Evolutionary conservation across 2,888 invertebrate species (phyloP).

Genomic region (Acanthosepion esculentum): DNA sequence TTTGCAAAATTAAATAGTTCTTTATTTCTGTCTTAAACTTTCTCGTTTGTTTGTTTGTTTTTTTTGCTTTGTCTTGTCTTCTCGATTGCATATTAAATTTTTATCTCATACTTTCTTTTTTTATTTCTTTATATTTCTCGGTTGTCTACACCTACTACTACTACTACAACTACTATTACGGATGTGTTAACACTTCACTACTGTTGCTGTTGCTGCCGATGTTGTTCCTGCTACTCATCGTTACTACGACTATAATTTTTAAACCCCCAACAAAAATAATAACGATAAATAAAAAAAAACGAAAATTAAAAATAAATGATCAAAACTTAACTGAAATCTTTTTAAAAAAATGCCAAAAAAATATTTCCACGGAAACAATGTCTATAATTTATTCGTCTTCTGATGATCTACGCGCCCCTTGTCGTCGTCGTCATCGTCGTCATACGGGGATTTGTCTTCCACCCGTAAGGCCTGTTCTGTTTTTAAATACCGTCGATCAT

Average conservation of each 20-base stretch:
- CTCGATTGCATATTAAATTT: neutral
- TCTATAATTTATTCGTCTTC: neutral
- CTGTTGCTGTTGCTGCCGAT: neutral
- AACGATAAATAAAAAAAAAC: neutral
- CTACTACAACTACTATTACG: neutral
- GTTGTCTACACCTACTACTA: neutral
- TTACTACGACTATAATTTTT: neutral
- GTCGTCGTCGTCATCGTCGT: conserved; percentile 48
- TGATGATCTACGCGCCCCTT: neutral
- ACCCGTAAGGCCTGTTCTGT: conserved; percentile 60
- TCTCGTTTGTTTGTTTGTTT: neutral
- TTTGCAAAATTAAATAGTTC: too few species aligned
- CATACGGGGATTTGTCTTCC: conserved; percentile 54
- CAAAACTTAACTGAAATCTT: neutral
- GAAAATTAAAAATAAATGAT: neutral
- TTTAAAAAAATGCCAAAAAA: neutral
- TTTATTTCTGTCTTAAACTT: too few species aligned
- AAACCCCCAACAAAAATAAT: too few species aligned
- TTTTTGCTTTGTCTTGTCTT: neutral
- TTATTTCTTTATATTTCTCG: neutral
- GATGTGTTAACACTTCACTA: neutral
- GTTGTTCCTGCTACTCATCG: neutral
- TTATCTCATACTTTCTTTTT: neutral
- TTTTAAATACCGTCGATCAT: conserved; percentile 61
- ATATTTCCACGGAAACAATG: neutral